phyloP scores from a whole-genome alignment of 2,888 invertebrate genomes.

The Piscicola geometra region DNA sequence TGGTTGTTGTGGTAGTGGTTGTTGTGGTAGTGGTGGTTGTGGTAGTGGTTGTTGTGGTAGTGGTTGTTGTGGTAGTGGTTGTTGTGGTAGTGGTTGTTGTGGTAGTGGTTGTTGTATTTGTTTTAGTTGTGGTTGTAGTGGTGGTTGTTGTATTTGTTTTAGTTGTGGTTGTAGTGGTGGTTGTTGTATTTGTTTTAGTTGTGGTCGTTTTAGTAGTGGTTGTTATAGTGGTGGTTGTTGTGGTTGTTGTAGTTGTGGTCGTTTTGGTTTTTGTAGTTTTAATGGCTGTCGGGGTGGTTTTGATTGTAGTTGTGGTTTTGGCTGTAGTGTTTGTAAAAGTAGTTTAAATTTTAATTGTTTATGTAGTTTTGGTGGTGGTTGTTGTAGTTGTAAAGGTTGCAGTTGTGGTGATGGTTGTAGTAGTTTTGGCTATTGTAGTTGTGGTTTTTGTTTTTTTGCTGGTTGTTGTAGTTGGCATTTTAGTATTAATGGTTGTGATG shows the following conservation, averaged over 20 bases:
- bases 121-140: constrained; percentile 5
- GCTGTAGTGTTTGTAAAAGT: constrained; percentile 1
- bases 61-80: constrained; percentile 2
- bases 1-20: constrained; percentile 6
- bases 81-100: constrained; percentile 14
- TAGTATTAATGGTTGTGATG: background rate
- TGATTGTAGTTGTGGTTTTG: background rate
- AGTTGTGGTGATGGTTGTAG: background rate
- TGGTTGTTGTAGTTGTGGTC: constrained; percentile 2
- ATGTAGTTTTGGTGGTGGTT: constrained; percentile 6
- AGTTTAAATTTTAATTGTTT: too few relatives aligned
- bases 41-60: background rate
- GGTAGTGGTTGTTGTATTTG: constrained; percentile 2
- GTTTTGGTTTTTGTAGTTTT: constrained; percentile 11
- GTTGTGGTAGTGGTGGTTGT: background rate
- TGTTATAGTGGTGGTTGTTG: constrained; percentile 10
- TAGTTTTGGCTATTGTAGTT: background rate
- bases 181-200: background rate
- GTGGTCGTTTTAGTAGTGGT: background rate
- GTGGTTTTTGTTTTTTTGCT: constrained; percentile 3
- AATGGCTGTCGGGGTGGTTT: background rate
- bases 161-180: constrained; percentile 3
- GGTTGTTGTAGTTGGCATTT: constrained; percentile 7
- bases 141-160: background rate
- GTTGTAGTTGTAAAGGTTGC: constrained; percentile 10